These are phyloP conservation scores for Druon quercuslanigerum DNA, from an alignment of 1,140 invertebrate genomes.

Conservation along the genomic window DNA sequence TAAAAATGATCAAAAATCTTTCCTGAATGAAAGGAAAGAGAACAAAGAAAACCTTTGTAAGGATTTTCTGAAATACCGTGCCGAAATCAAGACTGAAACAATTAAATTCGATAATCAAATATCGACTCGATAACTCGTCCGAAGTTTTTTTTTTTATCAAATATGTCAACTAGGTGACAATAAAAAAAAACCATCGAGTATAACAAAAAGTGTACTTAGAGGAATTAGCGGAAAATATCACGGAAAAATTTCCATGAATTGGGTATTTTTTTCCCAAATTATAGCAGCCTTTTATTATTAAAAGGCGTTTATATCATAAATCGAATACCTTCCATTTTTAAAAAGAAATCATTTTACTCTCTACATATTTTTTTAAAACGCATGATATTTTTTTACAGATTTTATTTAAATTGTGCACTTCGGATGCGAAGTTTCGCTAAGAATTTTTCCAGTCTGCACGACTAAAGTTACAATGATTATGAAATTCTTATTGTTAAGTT, in stretches of 20 bases:
- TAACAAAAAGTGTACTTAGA: constrained; percentile 25
- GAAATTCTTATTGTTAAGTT: constrained; percentile 7
- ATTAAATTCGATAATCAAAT: background rate
- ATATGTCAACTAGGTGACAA: constrained; percentile 11
- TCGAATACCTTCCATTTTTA: background rate
- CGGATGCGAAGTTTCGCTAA: background rate
- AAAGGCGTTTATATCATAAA: constrained; percentile 1
- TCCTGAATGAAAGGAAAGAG: background rate
- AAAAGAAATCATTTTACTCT: constrained; percentile 2
- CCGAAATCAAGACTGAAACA: constrained; percentile 57
- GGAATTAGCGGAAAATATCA: background rate
- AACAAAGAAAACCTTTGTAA: background rate
- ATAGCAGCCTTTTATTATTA: constrained; percentile 9
- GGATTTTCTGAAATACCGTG: constrained; percentile 29
- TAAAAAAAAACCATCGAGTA: background rate
- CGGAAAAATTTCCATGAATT: background rate
- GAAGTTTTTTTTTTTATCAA: constrained; percentile 5
- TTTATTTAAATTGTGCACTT: constrained; percentile 11
- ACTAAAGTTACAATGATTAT: background rate
- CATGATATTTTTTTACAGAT: constrained; percentile 12
- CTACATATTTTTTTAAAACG: background rate
- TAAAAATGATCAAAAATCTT: too few species aligned
- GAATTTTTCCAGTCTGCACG: background rate
- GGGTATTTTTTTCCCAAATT: background rate
- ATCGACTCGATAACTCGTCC: background rate